These are phyloP conservation scores for Bugulina stolonifera DNA, from an alignment of 2,888 invertebrate genomes.

Conservation along the genomic window DNA sequence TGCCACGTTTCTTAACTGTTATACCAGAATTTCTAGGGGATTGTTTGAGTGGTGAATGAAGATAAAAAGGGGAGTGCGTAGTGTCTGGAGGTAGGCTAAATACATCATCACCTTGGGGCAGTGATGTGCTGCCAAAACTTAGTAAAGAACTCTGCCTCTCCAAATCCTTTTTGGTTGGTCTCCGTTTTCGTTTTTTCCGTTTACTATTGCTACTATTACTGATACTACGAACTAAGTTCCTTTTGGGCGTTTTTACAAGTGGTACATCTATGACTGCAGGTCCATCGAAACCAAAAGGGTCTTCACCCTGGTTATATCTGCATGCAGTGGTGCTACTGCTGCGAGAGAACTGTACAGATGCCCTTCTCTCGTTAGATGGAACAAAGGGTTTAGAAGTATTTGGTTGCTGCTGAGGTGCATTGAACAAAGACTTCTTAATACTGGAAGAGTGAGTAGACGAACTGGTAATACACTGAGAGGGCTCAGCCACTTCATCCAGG, in stretches of 20 bases:
- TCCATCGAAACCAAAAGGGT: slow-evolving; percentile 11
- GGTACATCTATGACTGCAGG: not conserved
- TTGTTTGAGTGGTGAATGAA: not conserved
- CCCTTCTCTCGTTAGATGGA: not conserved
- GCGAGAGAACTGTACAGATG: not conserved
- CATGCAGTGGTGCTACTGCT: no score
- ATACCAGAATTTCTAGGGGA: not conserved
- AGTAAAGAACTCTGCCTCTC: slow-evolving; percentile 11
- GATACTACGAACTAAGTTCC: not conserved
- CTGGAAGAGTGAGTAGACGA: no score
- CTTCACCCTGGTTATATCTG: no score
- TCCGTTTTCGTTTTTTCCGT: not conserved
- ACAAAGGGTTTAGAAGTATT: no score
- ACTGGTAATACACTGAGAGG: no score
- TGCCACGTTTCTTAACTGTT: not conserved
- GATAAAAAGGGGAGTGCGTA: not conserved
- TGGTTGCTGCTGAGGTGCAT: no score
- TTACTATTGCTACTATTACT: not conserved
- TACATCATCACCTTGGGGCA: not conserved
- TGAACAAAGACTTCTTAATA: no score
- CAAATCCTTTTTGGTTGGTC: not conserved
- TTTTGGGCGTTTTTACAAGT: not conserved
- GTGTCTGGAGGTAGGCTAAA: not conserved
- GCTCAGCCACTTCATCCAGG: no score
- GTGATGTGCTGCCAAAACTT: slow-evolving; percentile 18